Conservation (phyloP, 2,113 vertebrate genomes). For the Caloenas nicobarica region DNA sequence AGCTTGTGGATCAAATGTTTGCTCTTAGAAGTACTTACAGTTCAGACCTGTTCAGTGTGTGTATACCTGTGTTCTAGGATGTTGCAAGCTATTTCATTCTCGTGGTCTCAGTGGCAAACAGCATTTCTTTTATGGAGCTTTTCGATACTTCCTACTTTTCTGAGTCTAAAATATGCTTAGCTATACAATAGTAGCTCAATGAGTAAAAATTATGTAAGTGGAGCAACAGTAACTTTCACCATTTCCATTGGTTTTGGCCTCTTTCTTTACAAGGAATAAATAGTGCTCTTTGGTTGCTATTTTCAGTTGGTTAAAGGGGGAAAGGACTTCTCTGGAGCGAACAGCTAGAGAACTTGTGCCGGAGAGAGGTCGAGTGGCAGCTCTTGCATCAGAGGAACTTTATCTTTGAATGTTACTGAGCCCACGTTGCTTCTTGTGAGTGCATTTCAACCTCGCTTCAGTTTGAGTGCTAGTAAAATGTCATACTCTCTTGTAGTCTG, state of each 20-base stretch:
- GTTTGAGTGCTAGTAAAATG: neutral
- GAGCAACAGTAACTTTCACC: neutral
- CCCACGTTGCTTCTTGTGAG: neutral
- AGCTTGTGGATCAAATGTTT: neutral
- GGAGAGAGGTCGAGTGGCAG: neutral
- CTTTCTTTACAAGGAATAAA: neutral
- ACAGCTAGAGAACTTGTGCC: neutral
- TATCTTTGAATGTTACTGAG: neutral
- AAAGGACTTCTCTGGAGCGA: neutral
- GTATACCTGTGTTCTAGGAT: neutral
- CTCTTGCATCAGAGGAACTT: neutral
- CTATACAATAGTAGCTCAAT: neutral
- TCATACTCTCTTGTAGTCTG: neutral
- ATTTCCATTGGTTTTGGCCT: neutral
- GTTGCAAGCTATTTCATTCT: neutral
- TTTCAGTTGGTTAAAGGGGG: neutral
- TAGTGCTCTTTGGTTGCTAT: neutral
- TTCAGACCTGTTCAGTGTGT: neutral
- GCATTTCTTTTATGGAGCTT: neutral
- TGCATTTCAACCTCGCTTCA: neutral
- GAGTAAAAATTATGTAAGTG: neutral
- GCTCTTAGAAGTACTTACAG: neutral
- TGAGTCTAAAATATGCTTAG: neutral
- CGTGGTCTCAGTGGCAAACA: neutral
- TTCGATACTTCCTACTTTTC: neutral